Evolutionary conservation across 2,888 invertebrate species (phyloP).

Genomic region (Agapostemon virescens): DNA sequence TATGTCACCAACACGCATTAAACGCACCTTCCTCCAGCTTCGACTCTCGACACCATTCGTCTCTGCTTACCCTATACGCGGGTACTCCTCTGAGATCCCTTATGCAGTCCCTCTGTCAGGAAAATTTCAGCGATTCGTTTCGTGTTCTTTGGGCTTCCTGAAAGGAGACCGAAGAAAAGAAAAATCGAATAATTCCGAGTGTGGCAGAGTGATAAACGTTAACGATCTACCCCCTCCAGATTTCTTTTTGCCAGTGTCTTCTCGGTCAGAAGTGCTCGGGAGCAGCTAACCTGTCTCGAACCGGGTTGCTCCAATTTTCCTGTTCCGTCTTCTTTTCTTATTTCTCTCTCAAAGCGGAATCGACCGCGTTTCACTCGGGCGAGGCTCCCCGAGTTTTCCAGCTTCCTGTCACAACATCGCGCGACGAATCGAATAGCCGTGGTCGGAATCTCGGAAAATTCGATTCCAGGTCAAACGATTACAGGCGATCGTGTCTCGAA

Average conservation of each 20-base stretch:
- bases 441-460: conserved; percentile 59
- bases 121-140: background rate
- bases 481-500: conserved; percentile 20
- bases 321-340: background rate
- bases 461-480: conserved; percentile 56
- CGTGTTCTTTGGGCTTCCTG: background rate
- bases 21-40: background rate
- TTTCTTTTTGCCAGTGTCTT: background rate
- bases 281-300: conserved; percentile 28
- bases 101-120: background rate
- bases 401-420: conserved; percentile 55
- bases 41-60: background rate
- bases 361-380: conserved; percentile 18
- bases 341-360: background rate
- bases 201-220: background rate
- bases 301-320: conserved; percentile 36
- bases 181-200: background rate
- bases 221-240: background rate
- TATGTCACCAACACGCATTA: background rate
- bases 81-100: background rate
- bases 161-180: background rate
- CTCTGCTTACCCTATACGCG: background rate
- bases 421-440: conserved; percentile 61
- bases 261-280: background rate
- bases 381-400: conserved; percentile 29